Evolutionary conservation across 2,113 vertebrate species (phyloP), one percentile per base, ranked within the genome.

Genomic region (Orthonyx spaldingii): DNA sequence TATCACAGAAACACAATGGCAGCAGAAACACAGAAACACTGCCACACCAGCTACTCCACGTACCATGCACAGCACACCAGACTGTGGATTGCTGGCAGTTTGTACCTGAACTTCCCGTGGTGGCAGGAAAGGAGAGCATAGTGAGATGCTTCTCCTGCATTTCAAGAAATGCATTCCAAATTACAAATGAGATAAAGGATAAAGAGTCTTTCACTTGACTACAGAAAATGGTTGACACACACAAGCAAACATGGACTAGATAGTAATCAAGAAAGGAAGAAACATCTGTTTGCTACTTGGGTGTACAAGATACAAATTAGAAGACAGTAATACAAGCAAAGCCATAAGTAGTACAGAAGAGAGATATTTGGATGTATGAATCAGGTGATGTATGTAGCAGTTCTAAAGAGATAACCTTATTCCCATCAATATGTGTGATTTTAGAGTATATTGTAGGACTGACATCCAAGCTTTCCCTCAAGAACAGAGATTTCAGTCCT

Each of bases 21-120:
- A n/a, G n/a, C n/a, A n/a, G n/a, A n/a, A 35, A 32, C n/a, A 79
- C 14, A 61, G 7, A 21, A 75, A 57, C 57, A 9, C 32, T 63
- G 14, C 15, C 26, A 30, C 41, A 14, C 11, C 33, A 35, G 16
- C n/a, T 33, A 27, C 35, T 53, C 37, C 18, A 17, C 0, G 1
- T 21, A 11, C 30, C 23, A 19, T 4, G 3, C 32, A 57, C 18
- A n/a, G 5, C 1, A 3, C n/a, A 7, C 9, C 6, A 33, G 14
- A 69, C 13, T 3, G 5, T 24, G 30, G 21, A 20, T 11, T 66
- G 37, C 27, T n/a, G n/a, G 30, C 12, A 28, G 16, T 16, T n/a
- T 56, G 20, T 20, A 56, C 18, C 44, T 27, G 53, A 56, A 55
- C 18, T 35, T 64, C 18, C 47, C 24, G 15, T 0, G 2, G 22